These are phyloP conservation scores for Amphipoea lucens DNA, from an alignment of 2,888 invertebrate genomes.

Conservation along the genomic window DNA sequence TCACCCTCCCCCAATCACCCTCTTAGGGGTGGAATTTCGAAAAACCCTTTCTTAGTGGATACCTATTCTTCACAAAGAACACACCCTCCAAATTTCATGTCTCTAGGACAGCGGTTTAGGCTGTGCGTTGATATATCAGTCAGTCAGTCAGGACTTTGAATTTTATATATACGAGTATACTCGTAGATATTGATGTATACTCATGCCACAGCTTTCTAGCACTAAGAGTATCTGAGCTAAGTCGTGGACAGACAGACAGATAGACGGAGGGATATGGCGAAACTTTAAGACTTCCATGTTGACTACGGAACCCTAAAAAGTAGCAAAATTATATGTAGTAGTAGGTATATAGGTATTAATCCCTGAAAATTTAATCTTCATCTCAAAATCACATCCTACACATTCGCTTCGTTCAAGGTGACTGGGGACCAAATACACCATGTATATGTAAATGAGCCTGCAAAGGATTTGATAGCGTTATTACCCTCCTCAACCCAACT, in stretches of 20 bases:
- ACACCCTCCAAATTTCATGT: too few species aligned
- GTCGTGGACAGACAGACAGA: background rate
- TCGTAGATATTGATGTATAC: too few species aligned
- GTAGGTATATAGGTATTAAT: background rate
- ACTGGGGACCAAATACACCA: conserved; percentile 48
- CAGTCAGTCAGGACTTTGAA: too few species aligned
- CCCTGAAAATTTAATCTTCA: background rate
- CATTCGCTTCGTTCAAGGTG: conserved; percentile 42
- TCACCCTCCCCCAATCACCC: too few species aligned
- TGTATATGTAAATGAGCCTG: conserved; percentile 57
- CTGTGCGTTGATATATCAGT: too few species aligned
- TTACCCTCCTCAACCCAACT: conserved; percentile 63
- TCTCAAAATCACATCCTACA: conserved; percentile 8
- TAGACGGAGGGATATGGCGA: background rate
- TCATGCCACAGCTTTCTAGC: background rate
- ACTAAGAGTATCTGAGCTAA: background rate
- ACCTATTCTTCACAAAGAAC: too few species aligned
- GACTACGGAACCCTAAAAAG: background rate
- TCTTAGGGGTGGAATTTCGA: too few species aligned
- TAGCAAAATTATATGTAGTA: background rate
- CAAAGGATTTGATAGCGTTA: conserved; percentile 64
- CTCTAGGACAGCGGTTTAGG: too few species aligned
- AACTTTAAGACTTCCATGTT: background rate
- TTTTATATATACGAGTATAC: too few species aligned
- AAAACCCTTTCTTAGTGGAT: too few species aligned